A percentile compares a stretch with the other conserved stretches of the same genome.
These are phyloP conservation scores for Rhopalosiphum maidis DNA, from an alignment of 1,140 invertebrate genomes.

Conservation along the genomic window DNA sequence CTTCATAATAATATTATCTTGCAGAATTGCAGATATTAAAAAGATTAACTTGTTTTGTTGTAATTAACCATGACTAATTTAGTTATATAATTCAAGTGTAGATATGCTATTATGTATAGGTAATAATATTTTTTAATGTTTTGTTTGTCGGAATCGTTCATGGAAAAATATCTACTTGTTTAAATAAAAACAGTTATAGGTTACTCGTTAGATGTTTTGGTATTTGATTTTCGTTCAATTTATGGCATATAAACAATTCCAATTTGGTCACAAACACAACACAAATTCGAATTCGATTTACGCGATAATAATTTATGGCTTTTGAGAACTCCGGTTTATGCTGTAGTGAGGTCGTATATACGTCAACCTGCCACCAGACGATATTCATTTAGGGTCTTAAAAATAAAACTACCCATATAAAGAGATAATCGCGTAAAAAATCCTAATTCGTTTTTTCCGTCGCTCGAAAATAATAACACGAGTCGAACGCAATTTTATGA, in stretches of 20 bases:
- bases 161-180: neutral
- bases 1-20: too few relatives aligned
- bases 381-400: neutral
- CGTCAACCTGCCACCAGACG: neutral
- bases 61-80: too few relatives aligned
- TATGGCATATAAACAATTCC: neutral
- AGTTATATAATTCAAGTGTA: too few relatives aligned
- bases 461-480: neutral
- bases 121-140: too few relatives aligned
- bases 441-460: neutral
- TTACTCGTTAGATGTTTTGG: too few relatives aligned
- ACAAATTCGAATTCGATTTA: neutral
- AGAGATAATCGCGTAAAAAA: neutral
- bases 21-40: too few relatives aligned
- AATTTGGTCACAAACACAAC: neutral
- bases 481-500: neutral
- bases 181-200: neutral
- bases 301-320: neutral
- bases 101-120: too few relatives aligned
- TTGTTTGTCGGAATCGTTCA: too few relatives aligned
- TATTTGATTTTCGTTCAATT: too few relatives aligned
- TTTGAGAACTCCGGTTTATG: neutral
- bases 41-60: too few relatives aligned
- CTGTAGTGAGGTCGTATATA: neutral
- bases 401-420: neutral